Percentiles rank a stretch among this genome's conserved stretches.
Evolutionary conservation across 1,140 invertebrate genomes (phyloP).

Genomic region (Liolophura sinensis): DNA sequence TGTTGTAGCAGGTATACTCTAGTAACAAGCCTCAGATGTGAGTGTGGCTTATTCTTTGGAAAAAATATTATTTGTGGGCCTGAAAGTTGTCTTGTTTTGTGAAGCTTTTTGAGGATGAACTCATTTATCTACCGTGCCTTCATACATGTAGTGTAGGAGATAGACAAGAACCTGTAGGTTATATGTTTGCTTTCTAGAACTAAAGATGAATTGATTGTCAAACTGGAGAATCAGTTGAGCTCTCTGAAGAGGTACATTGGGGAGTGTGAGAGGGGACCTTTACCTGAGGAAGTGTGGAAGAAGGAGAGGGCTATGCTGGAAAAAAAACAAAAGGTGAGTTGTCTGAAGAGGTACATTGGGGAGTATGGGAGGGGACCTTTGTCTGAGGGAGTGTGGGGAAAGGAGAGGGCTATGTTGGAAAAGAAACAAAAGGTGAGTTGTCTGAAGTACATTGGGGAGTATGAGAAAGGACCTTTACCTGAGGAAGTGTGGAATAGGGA

Average conservation of each 20-base stretch:
- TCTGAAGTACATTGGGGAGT: constrained; percentile 34
- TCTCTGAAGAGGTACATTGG: constrained; percentile 45
- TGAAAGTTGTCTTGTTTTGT: too few species aligned
- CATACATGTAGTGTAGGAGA: too few species aligned
- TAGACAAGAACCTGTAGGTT: too few species aligned
- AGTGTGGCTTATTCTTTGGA: too few species aligned
- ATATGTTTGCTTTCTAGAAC: constrained; percentile 18
- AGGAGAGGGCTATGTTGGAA: constrained; percentile 37
- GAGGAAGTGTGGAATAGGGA: constrained; percentile 39
- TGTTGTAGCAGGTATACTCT: too few species aligned
- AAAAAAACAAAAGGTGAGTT: constrained; percentile 33
- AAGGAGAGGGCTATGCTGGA: constrained; percentile 38
- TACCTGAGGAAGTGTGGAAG: constrained; percentile 35
- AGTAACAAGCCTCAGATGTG: too few species aligned
- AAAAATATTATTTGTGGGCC: too few species aligned
- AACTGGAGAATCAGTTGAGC: constrained; percentile 24
- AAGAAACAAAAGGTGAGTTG: constrained; percentile 33
- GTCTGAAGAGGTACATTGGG: constrained; percentile 31
- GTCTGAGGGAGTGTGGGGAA: constrained; percentile 35
- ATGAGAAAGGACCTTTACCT: constrained; percentile 34
- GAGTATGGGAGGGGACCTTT: constrained; percentile 33
- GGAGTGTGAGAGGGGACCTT: constrained; percentile 32
- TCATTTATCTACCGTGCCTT: too few species aligned
- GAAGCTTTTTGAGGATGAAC: too few species aligned
- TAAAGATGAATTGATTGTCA: constrained; percentile 21